Evolutionary conservation across 2,113 vertebrate species (phyloP).

Genomic region (Erythrolamprus reginae): DNA sequence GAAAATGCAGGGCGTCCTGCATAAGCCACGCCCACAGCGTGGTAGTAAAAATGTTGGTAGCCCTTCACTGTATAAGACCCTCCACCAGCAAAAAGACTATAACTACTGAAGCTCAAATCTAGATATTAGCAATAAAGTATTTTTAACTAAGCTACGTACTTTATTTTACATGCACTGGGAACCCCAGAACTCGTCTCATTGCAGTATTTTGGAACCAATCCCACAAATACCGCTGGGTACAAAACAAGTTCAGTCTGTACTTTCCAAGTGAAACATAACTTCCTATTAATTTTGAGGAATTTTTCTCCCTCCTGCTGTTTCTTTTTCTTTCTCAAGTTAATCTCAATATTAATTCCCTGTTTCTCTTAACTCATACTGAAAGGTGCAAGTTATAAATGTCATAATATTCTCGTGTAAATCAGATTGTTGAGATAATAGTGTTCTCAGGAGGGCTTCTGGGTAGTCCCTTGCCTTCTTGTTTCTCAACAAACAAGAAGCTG

Average conservation of each 20-base stretch:
- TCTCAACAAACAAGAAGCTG: background rate
- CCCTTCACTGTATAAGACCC: no score
- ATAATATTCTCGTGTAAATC: background rate
- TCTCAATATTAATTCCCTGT: background rate
- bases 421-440: background rate
- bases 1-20: no score
- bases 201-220: background rate
- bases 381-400: background rate
- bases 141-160: background rate
- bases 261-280: background rate
- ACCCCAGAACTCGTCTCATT: background rate
- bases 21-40: no score
- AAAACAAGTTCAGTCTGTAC: background rate
- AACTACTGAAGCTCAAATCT: background rate
- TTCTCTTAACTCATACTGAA: background rate
- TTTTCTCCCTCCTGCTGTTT: no score
- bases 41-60: no score
- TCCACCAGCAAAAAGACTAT: background rate
- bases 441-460: background rate
- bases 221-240: background rate
- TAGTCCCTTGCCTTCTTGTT: background rate
- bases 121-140: background rate
- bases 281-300: background rate
- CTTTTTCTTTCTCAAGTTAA: background rate
- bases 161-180: background rate